These are phyloP conservation scores for Silurus asotus DNA, from an alignment of 2,113 vertebrate species.

Conservation along the genomic window DNA sequence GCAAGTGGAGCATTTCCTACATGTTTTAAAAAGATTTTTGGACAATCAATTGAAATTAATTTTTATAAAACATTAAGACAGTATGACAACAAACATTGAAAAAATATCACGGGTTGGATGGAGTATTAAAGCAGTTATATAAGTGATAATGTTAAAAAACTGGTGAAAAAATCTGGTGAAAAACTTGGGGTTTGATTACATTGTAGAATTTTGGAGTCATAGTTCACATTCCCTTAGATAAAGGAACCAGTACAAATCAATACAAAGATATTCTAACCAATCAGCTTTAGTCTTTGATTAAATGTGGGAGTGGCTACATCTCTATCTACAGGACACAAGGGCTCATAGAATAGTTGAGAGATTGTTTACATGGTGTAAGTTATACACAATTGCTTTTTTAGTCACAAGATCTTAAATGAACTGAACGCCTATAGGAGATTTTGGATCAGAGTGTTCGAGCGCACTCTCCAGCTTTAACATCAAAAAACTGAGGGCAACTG, in stretches of 20 bases:
- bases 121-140: neutral
- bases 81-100: neutral
- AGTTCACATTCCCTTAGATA: neutral
- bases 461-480: neutral
- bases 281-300: neutral
- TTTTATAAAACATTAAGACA: neutral
- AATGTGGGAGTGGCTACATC: neutral
- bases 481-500: neutral
- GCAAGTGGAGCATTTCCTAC: slow-evolving; percentile 1
- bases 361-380: neutral
- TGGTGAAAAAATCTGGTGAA: neutral
- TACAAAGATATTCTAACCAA: neutral
- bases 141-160: neutral
- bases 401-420: neutral
- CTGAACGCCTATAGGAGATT: neutral
- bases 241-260: neutral
- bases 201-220: neutral
- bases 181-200: neutral
- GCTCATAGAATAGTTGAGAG: neutral
- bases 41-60: neutral
- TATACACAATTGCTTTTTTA: neutral
- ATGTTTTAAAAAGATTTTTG: neutral
- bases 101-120: neutral
- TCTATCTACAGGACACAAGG: neutral
- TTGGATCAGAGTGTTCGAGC: neutral